phyloP scores from a whole-genome alignment of 2,113 vertebrate species.

The Hippocampus comes region DNA sequence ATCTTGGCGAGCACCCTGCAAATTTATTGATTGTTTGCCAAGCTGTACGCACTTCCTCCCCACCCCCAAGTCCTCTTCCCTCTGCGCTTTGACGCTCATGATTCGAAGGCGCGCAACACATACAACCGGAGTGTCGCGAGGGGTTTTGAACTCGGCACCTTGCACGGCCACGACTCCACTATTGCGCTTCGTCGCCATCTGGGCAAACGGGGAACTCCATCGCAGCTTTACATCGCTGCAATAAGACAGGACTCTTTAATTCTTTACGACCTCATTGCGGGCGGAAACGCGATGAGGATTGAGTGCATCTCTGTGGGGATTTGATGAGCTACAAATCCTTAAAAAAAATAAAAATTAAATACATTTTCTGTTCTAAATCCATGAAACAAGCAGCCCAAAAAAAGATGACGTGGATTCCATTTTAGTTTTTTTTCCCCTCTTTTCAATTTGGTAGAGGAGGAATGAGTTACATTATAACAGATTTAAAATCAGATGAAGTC shows the following conservation, averaged over 20 bases:
- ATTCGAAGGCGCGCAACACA: slow-evolving; percentile 42
- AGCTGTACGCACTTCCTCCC: slow-evolving; percentile 45
- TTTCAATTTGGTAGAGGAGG: not conserved
- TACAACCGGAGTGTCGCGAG: slow-evolving; percentile 34
- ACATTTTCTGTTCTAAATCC: not conserved
- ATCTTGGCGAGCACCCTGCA: slow-evolving; percentile 67
- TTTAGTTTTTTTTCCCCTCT: slow-evolving; percentile 6
- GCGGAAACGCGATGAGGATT: slow-evolving; percentile 11
- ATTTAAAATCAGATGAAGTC: slow-evolving; percentile 5
- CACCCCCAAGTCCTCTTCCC: slow-evolving; percentile 29
- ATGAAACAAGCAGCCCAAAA: not conserved
- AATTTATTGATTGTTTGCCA: slow-evolving; percentile 76
- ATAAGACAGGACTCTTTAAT: slow-evolving; percentile 46
- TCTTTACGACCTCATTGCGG: slow-evolving; percentile 57
- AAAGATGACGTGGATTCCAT: slow-evolving; percentile 5
- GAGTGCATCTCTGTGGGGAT: slow-evolving; percentile 6
- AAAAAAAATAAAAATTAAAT: not conserved
- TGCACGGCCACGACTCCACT: slow-evolving; percentile 35
- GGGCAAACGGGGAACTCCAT: slow-evolving; percentile 50
- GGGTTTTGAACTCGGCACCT: slow-evolving; percentile 28
- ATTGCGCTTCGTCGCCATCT: slow-evolving; percentile 67
- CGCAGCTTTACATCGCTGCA: slow-evolving; percentile 42
- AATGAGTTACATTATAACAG: not conserved
- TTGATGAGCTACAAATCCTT: slow-evolving; percentile 14
- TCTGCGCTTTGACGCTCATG: slow-evolving; percentile 46